Conservation (phyloP, 1,140 invertebrate genomes). For the Drosophila bifasciata region DNA sequence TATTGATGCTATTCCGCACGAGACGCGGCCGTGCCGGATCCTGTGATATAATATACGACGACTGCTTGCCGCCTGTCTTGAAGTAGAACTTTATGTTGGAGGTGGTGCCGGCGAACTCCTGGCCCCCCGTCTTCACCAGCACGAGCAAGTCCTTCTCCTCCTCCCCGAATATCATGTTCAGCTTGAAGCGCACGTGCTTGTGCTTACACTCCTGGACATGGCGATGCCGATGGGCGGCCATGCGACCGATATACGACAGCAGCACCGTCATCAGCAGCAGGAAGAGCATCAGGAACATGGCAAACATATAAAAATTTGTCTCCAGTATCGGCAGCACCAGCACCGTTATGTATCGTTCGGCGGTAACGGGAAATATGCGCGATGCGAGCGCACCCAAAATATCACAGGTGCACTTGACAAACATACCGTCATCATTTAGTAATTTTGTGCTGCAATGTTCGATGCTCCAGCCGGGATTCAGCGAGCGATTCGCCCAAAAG, state of each 20-base stretch:
- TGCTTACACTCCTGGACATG: no score
- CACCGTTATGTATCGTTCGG: background rate
- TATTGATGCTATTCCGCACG: slow-evolving; percentile 27
- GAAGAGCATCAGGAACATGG: background rate
- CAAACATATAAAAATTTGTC: background rate
- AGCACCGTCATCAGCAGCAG: background rate
- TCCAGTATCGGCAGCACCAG: background rate
- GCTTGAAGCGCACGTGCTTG: no score
- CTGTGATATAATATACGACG: slow-evolving; percentile 23
- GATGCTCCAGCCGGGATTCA: slow-evolving; percentile 29
- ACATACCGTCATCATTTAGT: background rate
- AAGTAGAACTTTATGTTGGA: slow-evolving; percentile 44
- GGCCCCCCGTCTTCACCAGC: slow-evolving; percentile 30
- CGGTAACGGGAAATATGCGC: slow-evolving; percentile 32
- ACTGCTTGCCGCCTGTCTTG: slow-evolving; percentile 19
- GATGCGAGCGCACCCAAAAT: slow-evolving; percentile 20
- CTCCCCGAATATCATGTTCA: background rate
- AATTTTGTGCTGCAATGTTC: slow-evolving; percentile 21
- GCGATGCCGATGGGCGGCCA: background rate
- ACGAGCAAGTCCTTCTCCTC: slow-evolving; percentile 11
- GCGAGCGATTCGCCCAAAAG: slow-evolving; percentile 13
- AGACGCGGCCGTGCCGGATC: slow-evolving; percentile 27
- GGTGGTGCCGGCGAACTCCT: slow-evolving; percentile 35
- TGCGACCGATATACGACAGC: background rate
- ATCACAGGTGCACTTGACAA: slow-evolving; percentile 24